phyloP scores from a whole-genome alignment of 2,113 vertebrate species.

The Scalopus aquaticus region DNA sequence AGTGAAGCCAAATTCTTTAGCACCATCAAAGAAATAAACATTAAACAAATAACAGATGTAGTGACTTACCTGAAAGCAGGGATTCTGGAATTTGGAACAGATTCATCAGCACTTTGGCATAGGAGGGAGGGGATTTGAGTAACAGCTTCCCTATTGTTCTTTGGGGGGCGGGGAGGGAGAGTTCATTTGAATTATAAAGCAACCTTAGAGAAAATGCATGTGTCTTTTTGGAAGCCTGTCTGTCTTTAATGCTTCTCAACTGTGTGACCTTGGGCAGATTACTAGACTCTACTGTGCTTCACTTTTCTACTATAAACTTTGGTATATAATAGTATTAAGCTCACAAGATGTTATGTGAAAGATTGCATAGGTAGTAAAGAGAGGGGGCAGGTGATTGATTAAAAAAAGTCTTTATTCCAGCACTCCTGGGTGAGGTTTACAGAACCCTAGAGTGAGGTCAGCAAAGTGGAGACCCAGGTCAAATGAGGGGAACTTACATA shows the following conservation, averaged over 20 bases:
- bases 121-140: neutral
- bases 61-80: neutral
- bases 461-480: no score
- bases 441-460: no score
- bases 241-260: neutral
- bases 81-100: neutral
- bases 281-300: neutral
- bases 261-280: neutral
- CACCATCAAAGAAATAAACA: neutral
- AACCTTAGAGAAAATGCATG: neutral
- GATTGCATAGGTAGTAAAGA: no score
- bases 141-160: neutral
- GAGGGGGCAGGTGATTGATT: no score
- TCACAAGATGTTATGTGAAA: neutral
- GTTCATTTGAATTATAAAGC: neutral
- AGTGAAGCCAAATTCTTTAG: neutral
- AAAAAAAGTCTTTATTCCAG: no score
- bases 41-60: neutral
- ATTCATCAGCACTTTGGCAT: neutral
- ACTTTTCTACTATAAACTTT: neutral
- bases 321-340: neutral
- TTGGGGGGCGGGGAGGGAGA: fast-evolving
- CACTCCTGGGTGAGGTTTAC: no score
- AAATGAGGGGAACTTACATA: no score
- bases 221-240: neutral